Percentiles rank a stretch among this genome's conserved stretches.
These are phyloP conservation scores for Paratrypauchen microcephalus DNA, from an alignment of 2,797 vertebrate genomes.

Conservation along the genomic window DNA sequence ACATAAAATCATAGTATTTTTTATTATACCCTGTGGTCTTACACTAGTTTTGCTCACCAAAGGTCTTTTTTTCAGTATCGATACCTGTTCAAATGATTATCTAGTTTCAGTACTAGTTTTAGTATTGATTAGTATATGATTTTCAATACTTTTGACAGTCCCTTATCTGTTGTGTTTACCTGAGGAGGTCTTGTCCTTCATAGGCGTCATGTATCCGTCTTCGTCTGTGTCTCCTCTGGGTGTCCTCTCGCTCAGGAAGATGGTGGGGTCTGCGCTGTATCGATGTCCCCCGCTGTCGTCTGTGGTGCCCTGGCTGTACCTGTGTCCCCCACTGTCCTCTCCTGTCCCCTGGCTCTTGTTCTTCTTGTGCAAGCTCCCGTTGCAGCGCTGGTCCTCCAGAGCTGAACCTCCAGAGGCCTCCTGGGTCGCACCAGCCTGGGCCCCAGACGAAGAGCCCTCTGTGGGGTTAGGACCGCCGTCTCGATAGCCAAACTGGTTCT, in stretches of 20 bases:
- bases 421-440: slow-evolving; percentile 72
- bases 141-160: no score
- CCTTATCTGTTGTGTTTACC: slow-evolving; percentile 68
- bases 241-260: slow-evolving; percentile 84
- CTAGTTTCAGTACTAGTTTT: no score
- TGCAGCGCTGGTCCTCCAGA: slow-evolving; percentile 88
- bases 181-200: slow-evolving; percentile 91
- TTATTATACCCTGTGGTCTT: no score
- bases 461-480: slow-evolving; percentile 78
- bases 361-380: slow-evolving; percentile 88
- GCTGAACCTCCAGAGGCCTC: slow-evolving; percentile 72
- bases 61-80: no score
- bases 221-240: slow-evolving; percentile 84
- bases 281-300: slow-evolving; percentile 89
- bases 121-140: no score
- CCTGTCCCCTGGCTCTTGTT: slow-evolving; percentile 67
- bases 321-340: slow-evolving; percentile 87
- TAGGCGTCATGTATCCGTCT: slow-evolving; percentile 93
- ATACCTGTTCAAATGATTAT: no score
- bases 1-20: no score
- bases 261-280: slow-evolving; percentile 93
- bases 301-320: slow-evolving; percentile 77
- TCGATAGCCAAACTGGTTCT: slow-evolving; percentile 94
- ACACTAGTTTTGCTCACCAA: no score
- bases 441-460: slow-evolving; percentile 55